A percentile compares a stretch with the other conserved stretches of the same genome.
Evolutionary conservation across 2,113 vertebrate species (phyloP).

Genomic region (Irena cyanogastra): DNA sequence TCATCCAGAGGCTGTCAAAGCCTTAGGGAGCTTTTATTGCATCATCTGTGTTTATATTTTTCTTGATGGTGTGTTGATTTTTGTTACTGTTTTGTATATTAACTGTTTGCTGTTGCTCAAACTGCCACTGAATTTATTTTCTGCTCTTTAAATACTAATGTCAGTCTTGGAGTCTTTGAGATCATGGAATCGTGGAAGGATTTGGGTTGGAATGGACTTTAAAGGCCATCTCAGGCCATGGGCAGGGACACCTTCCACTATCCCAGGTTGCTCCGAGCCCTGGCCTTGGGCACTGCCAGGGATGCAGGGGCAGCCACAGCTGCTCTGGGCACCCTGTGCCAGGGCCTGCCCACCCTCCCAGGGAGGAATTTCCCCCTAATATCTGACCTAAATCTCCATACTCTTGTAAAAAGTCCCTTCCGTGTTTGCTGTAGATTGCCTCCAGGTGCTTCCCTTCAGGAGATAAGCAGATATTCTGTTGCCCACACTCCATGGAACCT

Average conservation of each 20-base stretch:
- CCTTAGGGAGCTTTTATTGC: too few relatives aligned
- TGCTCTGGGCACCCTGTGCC: neutral
- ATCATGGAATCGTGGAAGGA: neutral
- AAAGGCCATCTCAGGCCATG: neutral
- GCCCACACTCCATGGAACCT: neutral
- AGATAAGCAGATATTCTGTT: neutral
- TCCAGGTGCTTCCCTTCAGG: neutral
- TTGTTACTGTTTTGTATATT: neutral
- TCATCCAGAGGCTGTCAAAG: fast-evolving
- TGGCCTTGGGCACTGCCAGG: neutral
- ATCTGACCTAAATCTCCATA: neutral
- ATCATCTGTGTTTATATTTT: neutral
- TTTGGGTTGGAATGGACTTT: neutral
- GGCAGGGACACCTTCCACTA: fast-evolving
- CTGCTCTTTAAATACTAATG: neutral
- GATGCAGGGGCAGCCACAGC: neutral
- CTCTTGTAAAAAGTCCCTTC: neutral
- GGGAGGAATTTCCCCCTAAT: neutral
- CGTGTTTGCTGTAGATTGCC: neutral
- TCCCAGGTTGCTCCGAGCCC: neutral
- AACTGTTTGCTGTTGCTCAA: neutral
- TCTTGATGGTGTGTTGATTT: neutral
- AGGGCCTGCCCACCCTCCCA: neutral
- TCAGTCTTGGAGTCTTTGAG: neutral
- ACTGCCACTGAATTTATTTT: neutral